Evolutionary conservation across 53 echinoderm and acorn worm species (phyloP), one percentile per base, ranked within the genome.

Genomic region (Luidia sarsii): DNA sequence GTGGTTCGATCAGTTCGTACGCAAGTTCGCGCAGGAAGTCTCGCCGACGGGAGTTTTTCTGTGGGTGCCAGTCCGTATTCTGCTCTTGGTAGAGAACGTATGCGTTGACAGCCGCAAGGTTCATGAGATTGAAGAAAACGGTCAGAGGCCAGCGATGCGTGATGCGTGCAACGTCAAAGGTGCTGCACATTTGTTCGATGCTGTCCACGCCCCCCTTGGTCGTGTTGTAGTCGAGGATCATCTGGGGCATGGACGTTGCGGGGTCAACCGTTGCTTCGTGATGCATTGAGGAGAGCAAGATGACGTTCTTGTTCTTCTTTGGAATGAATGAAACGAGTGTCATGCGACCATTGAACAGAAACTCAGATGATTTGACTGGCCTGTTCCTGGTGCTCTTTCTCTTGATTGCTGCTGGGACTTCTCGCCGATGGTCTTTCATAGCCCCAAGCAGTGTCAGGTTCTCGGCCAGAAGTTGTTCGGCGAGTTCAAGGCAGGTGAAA

Each of bases 321-420:
- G 69, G 83, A 5, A 83, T 45, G 15, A 24, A 68, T 1, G 83
- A 83, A 1, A 59, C 70, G 3, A 83, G 45, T 7, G 68, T 83
- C 30, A 70, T 0, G 0, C 10, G 28, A 29, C 30, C 50, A 43
- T 41, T 31, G 56, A 55, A 83, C 4, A 57, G 55, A 57, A 83
- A 83, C 1, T 35, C 18, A 2, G 57, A 69, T 22, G 82, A 64
- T 32, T 50, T 80, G 3, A 28, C 34, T 15, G 33, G 50, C 18
- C 65, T 80, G n/a, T 36, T 36, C 41, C 29, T 50, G 33, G 39
- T 30, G 27, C 6, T 18, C 23, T 65, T 20, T 15, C 21, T 22
- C 5, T 19, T 19, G 14, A 80, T 7, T 65, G 61, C 65, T 2
- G 0, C 0, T 7, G 64, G 80, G 1, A 80, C 50, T 19, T 80